A percentile compares a stretch with the other conserved stretches of the same genome.
Conservation (phyloP, 2,797 vertebrate genomes). For the Tokudaia tokunoshimensis region DNA sequence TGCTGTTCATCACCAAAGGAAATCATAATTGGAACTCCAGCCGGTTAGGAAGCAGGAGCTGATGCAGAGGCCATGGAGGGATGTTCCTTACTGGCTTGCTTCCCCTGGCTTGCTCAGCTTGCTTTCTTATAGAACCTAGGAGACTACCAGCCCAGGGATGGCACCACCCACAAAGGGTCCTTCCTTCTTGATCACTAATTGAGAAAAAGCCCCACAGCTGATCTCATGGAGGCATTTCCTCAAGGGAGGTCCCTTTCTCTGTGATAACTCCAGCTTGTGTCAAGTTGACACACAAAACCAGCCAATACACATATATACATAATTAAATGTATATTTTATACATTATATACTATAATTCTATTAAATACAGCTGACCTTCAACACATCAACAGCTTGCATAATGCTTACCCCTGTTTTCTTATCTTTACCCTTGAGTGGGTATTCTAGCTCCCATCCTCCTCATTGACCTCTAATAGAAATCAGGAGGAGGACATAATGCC, state of each 20-base stretch:
- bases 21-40: background rate
- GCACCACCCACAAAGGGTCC: background rate
- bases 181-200: background rate
- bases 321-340: constrained; percentile 22
- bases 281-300: background rate
- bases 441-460: constrained; percentile 1
- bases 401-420: constrained; percentile 4
- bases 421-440: constrained; percentile 11
- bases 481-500: background rate
- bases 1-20: background rate
- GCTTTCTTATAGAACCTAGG: background rate
- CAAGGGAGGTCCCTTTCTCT: background rate
- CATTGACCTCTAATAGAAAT: constrained; percentile 58
- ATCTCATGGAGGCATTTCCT: background rate
- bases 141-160: background rate
- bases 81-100: background rate
- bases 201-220: background rate
- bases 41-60: background rate
- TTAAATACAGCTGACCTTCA: background rate
- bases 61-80: background rate
- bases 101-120: background rate
- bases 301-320: background rate
- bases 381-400: constrained; percentile 41
- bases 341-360: too few species aligned
- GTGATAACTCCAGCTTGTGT: background rate